These are phyloP conservation scores for Bursaphelenchus okinawaensis DNA, from an alignment of 2,888 invertebrate genomes.

Conservation along the genomic window DNA sequence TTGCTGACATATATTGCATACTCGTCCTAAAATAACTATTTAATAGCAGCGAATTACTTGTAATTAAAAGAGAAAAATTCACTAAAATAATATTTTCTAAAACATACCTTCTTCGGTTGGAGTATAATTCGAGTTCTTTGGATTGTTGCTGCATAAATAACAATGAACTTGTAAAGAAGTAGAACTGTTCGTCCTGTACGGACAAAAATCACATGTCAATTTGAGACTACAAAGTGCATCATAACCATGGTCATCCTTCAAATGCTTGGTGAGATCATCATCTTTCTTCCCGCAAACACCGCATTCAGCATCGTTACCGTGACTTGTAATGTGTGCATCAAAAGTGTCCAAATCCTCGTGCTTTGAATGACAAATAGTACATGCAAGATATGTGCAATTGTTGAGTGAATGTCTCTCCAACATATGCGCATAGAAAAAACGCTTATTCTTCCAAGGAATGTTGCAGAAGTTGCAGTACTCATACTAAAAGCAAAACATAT, in stretches of 20 bases:
- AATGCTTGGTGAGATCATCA: background rate
- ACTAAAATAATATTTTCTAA: too few relatives aligned
- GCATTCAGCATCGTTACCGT: background rate
- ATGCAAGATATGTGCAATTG: background rate
- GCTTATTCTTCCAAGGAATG: background rate
- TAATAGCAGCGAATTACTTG: background rate
- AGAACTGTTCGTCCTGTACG: background rate
- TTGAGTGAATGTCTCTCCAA: background rate
- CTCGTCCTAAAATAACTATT: constrained; percentile 1
- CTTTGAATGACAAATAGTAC: background rate
- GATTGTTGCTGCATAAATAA: constrained; percentile 7
- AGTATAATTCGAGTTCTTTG: constrained; percentile 4
- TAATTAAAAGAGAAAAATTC: background rate
- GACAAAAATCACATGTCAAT: constrained; percentile 4
- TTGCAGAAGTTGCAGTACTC: background rate
- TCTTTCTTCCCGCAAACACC: background rate
- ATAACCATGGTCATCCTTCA: background rate
- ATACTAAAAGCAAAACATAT: too few relatives aligned
- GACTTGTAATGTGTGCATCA: background rate
- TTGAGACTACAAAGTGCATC: background rate
- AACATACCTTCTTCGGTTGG: constrained; percentile 9
- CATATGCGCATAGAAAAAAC: background rate
- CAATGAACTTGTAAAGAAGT: constrained; percentile 5
- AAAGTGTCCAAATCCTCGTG: background rate
- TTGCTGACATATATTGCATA: constrained; percentile 3